Conservation (phyloP, 2,888 invertebrate species). For the Drosophila colorata region DNA sequence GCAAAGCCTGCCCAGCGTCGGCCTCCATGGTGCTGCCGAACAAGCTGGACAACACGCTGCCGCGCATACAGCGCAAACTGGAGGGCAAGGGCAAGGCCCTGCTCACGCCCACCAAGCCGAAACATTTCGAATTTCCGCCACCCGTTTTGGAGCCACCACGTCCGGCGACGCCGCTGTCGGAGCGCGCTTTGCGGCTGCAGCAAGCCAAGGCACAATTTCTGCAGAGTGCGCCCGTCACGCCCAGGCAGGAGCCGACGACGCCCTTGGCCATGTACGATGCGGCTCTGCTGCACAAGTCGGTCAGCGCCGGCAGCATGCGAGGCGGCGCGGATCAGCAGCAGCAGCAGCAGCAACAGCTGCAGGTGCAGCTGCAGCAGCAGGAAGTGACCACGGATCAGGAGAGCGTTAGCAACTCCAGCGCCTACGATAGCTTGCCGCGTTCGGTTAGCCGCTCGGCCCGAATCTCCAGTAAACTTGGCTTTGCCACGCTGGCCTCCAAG, state of each 20-base stretch:
- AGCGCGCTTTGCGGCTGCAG: slow-evolving; percentile 88
- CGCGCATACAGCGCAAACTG: slow-evolving; percentile 82
- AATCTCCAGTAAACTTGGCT: slow-evolving; percentile 85
- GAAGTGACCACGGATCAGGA: slow-evolving; percentile 76
- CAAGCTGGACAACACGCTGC: slow-evolving; percentile 82
- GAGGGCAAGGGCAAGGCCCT: slow-evolving; percentile 71
- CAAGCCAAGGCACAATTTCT: slow-evolving; percentile 91
- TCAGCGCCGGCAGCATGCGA: slow-evolving; percentile 91
- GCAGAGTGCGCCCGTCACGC: slow-evolving; percentile 81
- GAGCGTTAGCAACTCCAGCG: slow-evolving; percentile 82
- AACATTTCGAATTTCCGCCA: slow-evolving; percentile 66
- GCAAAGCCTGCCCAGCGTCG: slow-evolving; percentile 24
- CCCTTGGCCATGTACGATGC: slow-evolving; percentile 86
- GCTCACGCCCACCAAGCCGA: slow-evolving; percentile 78
- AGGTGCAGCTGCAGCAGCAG: slow-evolving; percentile 29
- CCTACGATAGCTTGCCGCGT: slow-evolving; percentile 87
- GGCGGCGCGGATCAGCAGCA: slow-evolving; percentile 68
- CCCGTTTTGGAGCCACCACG: slow-evolving; percentile 45
- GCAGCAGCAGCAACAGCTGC: slow-evolving; percentile 11
- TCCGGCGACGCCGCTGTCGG: slow-evolving; percentile 83
- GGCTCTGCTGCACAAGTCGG: slow-evolving; percentile 88
- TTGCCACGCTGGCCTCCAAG: slow-evolving; percentile 87
- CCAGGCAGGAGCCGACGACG: slow-evolving; percentile 59
- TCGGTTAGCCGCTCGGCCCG: slow-evolving; percentile 82
- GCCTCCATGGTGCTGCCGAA: slow-evolving; percentile 68